Base-by-base conservation (phyloP, 2,113 vertebrate genomes). In the Vimba vimba region DNA sequence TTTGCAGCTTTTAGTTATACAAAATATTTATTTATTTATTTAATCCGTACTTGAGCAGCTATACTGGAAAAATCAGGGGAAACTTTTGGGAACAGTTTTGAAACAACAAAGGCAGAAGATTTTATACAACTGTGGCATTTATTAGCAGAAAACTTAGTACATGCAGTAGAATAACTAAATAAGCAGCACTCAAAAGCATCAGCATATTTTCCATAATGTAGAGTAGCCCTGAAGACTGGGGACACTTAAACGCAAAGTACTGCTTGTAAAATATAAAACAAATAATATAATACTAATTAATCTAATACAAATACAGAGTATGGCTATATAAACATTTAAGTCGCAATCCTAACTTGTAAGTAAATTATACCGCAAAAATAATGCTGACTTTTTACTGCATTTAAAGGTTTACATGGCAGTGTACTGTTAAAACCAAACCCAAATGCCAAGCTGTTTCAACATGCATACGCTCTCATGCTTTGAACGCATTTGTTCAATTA, bases 321-420 rank as follows among this genome's bases (percentile, higher is more conserved):
- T 64, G 8, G n/a, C 30, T 27, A 30, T 80, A 80, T 30, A 79
- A 39, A 60, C 21, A 21, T 82, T 15, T 33, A 82, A 55, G 19
- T 36, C 19, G 21, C 19, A 69, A 36, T 64, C n/a, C 39, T 64
- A 52, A 82, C 12, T 12, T 36, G 8, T 13, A 50, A 81, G 79
- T 23, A 60, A 79, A 59, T 33, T 50, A 55, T 19, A 8, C 5
- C 5, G 4, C 17, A 12, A 57, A 78, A 57, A 36, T 12, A 78
- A 78, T 57, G 39, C n/a, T 75, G 55, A 79, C 77, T 43, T 43
- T 43, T 60, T 43, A 25, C n/a, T 64, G 57, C 78, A 79, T 79
- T 4, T 59, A n/a, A 19, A 59, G 59, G 21, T 27, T 15, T 43
- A 62, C 57, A 19, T 39, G 12, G 30, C 30, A 23, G 19, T 78